Base-by-base conservation (phyloP, 2,888 invertebrate genomes). In the Apamea anceps region DNA sequence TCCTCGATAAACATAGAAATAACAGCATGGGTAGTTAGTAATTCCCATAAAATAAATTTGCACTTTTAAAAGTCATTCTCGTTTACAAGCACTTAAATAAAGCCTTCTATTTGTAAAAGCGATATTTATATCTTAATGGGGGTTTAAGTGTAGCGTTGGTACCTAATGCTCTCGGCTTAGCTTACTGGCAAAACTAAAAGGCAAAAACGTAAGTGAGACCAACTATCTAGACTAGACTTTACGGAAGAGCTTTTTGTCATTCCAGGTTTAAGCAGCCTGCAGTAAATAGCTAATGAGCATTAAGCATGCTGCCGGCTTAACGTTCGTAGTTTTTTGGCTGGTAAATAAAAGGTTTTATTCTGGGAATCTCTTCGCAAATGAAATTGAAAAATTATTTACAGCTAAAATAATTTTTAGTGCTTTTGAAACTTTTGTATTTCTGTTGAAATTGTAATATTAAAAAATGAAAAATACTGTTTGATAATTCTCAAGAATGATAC, bases 181-280 rank as follows among this genome's bases (percentile, higher is more conserved):
- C 85, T 86, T 75, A 83, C 75, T 75, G 87, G 75, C 65, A 70
- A 72, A 68, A 85, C 68, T 70, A 75, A 73, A 72, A 86, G 87
- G 62, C 82, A 85, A 85, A 87, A 85, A 87, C 85, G 77, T 81
- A 87, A 87, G 81, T 81, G 77, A 85, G 87, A 87, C 80, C 77
- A 80, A 70, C 80, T 84, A 80, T 77, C 85, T 77, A 80, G 72
- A 77, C 72, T 80, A 87, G 84, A 85, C 72, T 85, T 75, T 77
- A 84, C 80, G 77, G 80, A 80, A 84, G 74, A 80, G 85, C 80
- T 80, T 85, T 85, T 85, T 80, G 80, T 87, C 80, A 84, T 84
- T 80, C 77, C 66, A 75, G 75, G 72, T 84, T 87, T 83, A 84
- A 87, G 87, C 65, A 82, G 87, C n/a, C 71, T n/a, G 72, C 72